These are phyloP conservation scores for Phania funesta DNA, from an alignment of 2,888 invertebrate genomes.

Conservation along the genomic window DNA sequence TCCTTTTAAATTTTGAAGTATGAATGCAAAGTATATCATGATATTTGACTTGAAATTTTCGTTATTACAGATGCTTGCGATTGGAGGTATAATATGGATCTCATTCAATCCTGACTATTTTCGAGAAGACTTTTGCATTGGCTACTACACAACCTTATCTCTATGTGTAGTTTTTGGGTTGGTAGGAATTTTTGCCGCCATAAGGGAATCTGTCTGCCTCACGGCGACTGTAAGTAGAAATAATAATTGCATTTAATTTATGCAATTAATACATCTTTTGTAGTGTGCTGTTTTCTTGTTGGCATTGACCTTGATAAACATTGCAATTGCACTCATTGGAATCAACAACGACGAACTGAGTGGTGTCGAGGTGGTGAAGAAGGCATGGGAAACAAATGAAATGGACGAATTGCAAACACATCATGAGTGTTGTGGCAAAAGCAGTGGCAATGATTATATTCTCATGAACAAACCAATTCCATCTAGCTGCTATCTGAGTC, in stretches of 20 bases:
- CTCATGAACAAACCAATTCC: constrained; percentile 71
- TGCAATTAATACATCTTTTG: constrained; percentile 22
- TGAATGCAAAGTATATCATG: too few relatives aligned
- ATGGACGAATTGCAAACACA: constrained; percentile 75
- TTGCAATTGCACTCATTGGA: constrained; percentile 84
- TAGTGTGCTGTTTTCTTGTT: constrained; percentile 88
- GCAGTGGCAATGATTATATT: constrained; percentile 76
- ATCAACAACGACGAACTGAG: constrained; percentile 83
- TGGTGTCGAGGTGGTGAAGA: constrained; percentile 81
- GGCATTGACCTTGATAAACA: constrained; percentile 86
- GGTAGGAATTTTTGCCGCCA: constrained; percentile 93
- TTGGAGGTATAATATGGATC: constrained; percentile 72
- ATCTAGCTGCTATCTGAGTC: constrained; percentile 73
- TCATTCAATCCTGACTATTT: constrained; percentile 71
- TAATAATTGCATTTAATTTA: constrained; percentile 11
- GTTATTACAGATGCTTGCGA: constrained; percentile 72
- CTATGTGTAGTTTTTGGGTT: constrained; percentile 80
- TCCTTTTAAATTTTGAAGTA: too few relatives aligned
- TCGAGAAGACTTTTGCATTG: constrained; percentile 69
- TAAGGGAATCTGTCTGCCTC: constrained; percentile 93
- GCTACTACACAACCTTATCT: constrained; percentile 70
- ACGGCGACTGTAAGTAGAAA: constrained; percentile 85
- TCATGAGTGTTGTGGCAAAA: constrained; percentile 77
- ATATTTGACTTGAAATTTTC: too few relatives aligned
- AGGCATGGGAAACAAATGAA: constrained; percentile 78